These are phyloP conservation scores for Synergus laeviventris DNA, from an alignment of 2,888 invertebrate genomes.

Conservation along the genomic window DNA sequence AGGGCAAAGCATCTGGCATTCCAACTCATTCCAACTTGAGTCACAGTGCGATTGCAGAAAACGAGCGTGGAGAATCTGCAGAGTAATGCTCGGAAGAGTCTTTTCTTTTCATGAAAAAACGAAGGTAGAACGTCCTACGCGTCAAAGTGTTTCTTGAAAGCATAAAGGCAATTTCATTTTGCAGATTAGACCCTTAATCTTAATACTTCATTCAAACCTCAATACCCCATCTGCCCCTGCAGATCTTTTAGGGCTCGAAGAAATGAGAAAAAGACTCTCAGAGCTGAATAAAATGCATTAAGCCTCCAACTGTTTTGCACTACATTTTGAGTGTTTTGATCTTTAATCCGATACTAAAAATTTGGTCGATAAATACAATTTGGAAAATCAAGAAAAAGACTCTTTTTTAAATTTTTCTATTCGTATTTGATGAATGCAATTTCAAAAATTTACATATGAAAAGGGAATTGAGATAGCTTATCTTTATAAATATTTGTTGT, in stretches of 20 bases:
- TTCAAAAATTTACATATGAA: too few species aligned
- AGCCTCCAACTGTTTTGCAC: not conserved
- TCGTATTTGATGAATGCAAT: too few species aligned
- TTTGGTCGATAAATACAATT: too few species aligned
- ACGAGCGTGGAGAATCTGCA: conserved; percentile 25
- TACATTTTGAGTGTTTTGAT: not conserved
- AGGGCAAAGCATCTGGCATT: not conserved
- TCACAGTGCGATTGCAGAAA: conserved; percentile 35
- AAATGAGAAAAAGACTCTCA: not conserved
- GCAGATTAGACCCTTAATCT: conserved; percentile 18
- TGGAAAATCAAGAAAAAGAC: too few species aligned
- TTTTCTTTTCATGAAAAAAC: conserved; percentile 11
- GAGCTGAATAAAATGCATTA: not conserved
- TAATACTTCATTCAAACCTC: not conserved
- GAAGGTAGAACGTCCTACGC: conserved; percentile 29
- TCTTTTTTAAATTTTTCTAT: too few species aligned
- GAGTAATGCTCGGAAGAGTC: conserved; percentile 18
- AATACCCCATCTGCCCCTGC: not conserved
- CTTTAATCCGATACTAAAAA: too few species aligned
- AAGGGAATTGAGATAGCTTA: too few species aligned
- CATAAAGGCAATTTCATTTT: conserved; percentile 35
- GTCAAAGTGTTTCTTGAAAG: conserved; percentile 1
- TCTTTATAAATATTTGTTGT: too few species aligned
- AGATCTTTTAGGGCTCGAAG: not conserved
- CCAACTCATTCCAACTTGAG: conserved; percentile 17